Base-by-base conservation (phyloP, 2,888 invertebrate species). In the Sturmia bella region DNA sequence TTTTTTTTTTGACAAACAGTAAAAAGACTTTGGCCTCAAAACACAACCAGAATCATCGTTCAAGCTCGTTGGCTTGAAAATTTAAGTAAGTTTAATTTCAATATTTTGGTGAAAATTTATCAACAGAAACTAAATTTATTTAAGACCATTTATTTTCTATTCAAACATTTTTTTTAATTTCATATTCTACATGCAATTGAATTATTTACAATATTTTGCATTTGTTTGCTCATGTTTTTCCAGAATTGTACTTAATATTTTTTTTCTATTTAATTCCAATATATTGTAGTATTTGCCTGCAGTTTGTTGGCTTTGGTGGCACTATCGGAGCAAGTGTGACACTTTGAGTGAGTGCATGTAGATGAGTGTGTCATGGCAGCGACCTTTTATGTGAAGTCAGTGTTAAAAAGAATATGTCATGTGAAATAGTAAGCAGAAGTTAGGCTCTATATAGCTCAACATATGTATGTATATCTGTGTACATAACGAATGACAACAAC, bases 361-460 rank as follows among this genome's bases (percentile, higher is more conserved):
- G n/a, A n/a, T n/a, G 39, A 59, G 37, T 61, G 13, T 52, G 61
- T 43, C 12, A 72, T 72, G 61, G 72, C 66, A 61, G 13, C 54
- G 66, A 72, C 72, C 64, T 64, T 72, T 59, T 52, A 17, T 52
- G 59, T 66, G 72, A 45, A n/a, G 45, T 66, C 43, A 64, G 57
- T 72, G 52, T 21, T 59, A 66, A 78, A 66, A 59, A n/a, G 59
- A 73, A 66, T 72, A 79, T 59, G 52, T 54, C 78, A 66, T 32
- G 24, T 66, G 32, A 52, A 24, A 52, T 61, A 17, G 57, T 64
- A 70, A 32, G 21, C 50, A 56, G 54, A 76, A 61, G 21, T 72
- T 61, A 59, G 21, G 41, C 66, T 64, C 57, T 32, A 32, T 32
- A 27, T 3, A 27, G 27, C 27, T 27, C 27, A 45, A 64, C 57